Evolutionary conservation across 2,797 vertebrate genomes (phyloP).

Genomic region (Aselliscus stoliczkanus): DNA sequence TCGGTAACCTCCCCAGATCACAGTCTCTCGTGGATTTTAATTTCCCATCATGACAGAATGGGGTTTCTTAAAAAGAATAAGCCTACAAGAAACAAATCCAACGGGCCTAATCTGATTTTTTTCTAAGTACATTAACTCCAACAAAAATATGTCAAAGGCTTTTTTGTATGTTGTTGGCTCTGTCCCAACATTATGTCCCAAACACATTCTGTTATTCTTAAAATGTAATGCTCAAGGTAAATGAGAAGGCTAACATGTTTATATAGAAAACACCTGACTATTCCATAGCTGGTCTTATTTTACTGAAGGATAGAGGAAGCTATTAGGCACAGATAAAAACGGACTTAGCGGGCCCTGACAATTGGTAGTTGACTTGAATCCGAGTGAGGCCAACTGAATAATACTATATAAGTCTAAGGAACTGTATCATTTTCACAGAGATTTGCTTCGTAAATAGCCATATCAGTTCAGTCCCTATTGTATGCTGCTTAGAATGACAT

Average conservation of each 20-base stretch:
- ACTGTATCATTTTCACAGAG: background rate
- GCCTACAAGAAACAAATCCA: background rate
- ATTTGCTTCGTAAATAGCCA: background rate
- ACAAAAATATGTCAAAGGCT: background rate
- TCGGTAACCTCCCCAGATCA: background rate
- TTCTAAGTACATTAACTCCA: background rate
- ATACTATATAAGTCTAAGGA: background rate
- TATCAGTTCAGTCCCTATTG: background rate
- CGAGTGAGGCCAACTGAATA: background rate
- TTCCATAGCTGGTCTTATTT: background rate
- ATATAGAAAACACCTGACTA: conserved; percentile 2
- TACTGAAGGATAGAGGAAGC: background rate
- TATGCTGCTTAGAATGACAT: background rate
- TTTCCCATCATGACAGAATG: background rate
- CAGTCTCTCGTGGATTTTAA: background rate
- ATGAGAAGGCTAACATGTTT: background rate
- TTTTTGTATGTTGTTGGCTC: background rate
- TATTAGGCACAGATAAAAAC: background rate
- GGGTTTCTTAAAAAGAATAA: background rate
- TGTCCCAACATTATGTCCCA: background rate
- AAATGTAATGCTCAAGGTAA: conserved; percentile 5
- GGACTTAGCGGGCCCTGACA: background rate
- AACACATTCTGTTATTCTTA: conserved; percentile 28
- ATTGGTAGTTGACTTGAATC: conserved; percentile 8
- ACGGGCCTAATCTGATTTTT: background rate